Conservation (phyloP, 1,140 invertebrate genomes). For the Aporrectodea caliginosa region DNA sequence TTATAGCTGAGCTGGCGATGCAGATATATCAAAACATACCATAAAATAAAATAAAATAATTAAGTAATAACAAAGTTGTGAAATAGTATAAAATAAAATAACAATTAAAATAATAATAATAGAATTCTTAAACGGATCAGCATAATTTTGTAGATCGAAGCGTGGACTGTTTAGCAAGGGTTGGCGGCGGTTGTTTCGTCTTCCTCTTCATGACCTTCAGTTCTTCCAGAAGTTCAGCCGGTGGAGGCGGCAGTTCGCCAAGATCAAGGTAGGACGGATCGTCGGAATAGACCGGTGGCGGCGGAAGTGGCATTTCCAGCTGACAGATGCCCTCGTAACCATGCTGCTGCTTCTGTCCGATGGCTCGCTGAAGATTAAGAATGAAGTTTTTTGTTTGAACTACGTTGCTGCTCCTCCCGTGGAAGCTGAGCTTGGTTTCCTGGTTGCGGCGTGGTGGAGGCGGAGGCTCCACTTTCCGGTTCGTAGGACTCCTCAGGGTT, state of each 20-base stretch:
- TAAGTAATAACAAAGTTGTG: too few species aligned
- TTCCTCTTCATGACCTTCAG: conserved; percentile 12
- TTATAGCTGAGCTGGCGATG: too few species aligned
- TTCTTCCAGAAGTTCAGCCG: conserved; percentile 17
- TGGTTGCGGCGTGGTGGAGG: conserved; percentile 6
- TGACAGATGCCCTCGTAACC: conserved; percentile 4
- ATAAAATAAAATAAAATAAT: too few species aligned
- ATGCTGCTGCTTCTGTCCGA: conserved; percentile 7
- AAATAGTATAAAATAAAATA: too few species aligned
- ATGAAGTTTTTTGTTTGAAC: conserved; percentile 19
- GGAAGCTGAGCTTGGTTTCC: not conserved
- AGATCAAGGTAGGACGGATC: conserved; percentile 20
- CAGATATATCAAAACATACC: too few species aligned
- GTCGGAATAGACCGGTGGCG: conserved; percentile 12
- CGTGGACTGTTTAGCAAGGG: not conserved
- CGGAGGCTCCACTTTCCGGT: not conserved
- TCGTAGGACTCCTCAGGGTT: too few species aligned
- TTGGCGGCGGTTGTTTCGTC: not conserved
- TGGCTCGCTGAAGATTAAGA: conserved; percentile 10
- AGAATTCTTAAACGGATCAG: too few species aligned
- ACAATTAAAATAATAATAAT: too few species aligned
- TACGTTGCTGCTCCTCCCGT: not conserved
- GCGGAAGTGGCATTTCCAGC: conserved; percentile 17
- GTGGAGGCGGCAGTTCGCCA: conserved; percentile 16
- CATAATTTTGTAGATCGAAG: too few species aligned